Evolutionary conservation across 2,113 vertebrate species (phyloP).

Genomic region (Anolis sagrei): DNA sequence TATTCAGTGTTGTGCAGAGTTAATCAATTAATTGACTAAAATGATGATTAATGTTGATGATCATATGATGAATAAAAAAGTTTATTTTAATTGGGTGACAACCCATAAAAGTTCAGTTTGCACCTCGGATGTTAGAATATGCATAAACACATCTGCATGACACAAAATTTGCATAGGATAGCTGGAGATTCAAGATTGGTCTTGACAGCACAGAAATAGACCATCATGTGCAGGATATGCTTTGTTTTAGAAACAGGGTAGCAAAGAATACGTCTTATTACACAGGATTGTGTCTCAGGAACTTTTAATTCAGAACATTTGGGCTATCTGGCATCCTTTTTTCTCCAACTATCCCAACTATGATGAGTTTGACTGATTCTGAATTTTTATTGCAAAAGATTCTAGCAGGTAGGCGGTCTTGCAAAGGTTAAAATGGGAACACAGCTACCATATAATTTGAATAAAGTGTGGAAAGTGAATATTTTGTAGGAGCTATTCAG

Average conservation of each 20-base stretch:
- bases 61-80: background rate
- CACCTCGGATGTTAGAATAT: conserved; percentile 10
- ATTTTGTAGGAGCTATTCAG: background rate
- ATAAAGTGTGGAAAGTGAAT: conserved; percentile 18
- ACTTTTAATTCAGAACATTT: background rate
- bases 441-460: background rate
- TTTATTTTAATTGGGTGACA: background rate
- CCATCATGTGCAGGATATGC: background rate
- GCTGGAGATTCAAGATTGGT: background rate
- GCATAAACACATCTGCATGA: conserved; percentile 39
- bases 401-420: background rate
- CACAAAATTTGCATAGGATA: background rate
- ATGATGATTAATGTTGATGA: background rate
- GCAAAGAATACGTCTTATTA: background rate
- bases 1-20: background rate
- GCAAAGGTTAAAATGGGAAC: background rate
- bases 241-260: background rate
- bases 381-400: background rate
- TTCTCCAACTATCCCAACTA: background rate
- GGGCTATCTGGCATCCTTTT: background rate
- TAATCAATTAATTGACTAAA: conserved; percentile 8
- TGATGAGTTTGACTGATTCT: background rate
- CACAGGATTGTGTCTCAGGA: background rate
- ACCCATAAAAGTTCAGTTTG: conserved; percentile 34
- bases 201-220: conserved; percentile 8